Evolutionary conservation across 2,888 invertebrate species (phyloP), one percentile per base, ranked within the genome.

Genomic region (Caprella mutica): DNA sequence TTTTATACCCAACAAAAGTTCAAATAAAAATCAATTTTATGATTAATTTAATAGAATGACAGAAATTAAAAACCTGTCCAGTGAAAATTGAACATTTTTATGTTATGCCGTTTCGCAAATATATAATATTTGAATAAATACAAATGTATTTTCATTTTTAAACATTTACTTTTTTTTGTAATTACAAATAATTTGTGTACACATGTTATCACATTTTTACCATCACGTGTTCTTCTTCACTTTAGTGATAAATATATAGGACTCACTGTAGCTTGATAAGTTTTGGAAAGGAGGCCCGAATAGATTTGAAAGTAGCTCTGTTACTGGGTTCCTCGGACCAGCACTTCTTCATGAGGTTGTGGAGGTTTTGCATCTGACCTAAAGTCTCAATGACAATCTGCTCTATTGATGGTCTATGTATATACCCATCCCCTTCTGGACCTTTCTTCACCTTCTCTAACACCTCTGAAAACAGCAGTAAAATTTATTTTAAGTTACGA

Each of bases 251-350:
- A 30, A 33, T 33, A 51, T 33, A 51, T 52, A 43, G 17, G 42
- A 26, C 26, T 48, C 21, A 27, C 9, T 40, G 35, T 24, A 52
- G 21, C 24, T 52, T 35, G 5, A 39, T 27, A n/a, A 27, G 21
- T 14, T 55, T 55, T 72, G 88, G 88, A 1, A 91, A 77, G 56
- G 82, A 77, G 1, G 84, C 76, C 52, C 86, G 77, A 9, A 89
- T 84, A 9, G 83, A 80, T 51, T 84, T 74, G 65, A 89, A 80
- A 67, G 88, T 89, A 0, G 89, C 90, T 2, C 93, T 76, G 8
- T 79, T 75, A 54, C 86, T 85, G 0, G 86, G 80, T 52, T 84
- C 80, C 72, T 89, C 88, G 65, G 83, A 80, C 89, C 90, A 91
- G 69, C 88, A 87, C 0, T 80, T 77, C 66, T 79, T 80, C 67